Conservation (phyloP, 2,113 vertebrate genomes). For the Thamnaconus septentrionalis region DNA sequence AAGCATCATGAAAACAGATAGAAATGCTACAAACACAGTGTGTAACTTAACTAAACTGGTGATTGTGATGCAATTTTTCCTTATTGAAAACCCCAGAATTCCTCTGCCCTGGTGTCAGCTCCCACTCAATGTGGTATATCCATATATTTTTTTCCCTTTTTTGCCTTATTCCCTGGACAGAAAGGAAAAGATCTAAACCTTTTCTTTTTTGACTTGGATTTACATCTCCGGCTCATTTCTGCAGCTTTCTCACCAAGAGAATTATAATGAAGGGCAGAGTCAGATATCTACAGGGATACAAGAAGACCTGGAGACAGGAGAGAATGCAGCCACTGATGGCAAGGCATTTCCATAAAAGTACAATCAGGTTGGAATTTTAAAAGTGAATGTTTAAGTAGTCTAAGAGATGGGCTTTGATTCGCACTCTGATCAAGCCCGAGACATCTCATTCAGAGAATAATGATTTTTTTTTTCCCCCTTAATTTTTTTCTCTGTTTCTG, state of each 20-base stretch:
- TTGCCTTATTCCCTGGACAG: conserved; percentile 67
- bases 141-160: conserved; percentile 34
- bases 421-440: conserved; percentile 95
- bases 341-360: conserved; percentile 99
- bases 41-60: background rate
- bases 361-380: conserved; percentile 99
- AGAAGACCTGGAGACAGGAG: conserved; percentile 94
- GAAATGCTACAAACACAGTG: background rate
- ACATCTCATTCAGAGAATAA: conserved; percentile 98
- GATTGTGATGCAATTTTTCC: conserved; percentile 35
- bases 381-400: conserved; percentile 99
- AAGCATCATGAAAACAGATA: background rate
- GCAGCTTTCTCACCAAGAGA: conserved; percentile 92
- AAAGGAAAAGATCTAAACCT: conserved; percentile 86
- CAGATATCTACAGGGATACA: conserved; percentile 92
- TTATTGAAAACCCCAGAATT: conserved; percentile 58
- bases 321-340: conserved; percentile 95
- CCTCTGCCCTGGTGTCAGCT: conserved; percentile 62
- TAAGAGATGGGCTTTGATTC: conserved; percentile 99
- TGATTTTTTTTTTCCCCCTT: conserved; percentile 80
- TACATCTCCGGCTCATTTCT: conserved; percentile 96
- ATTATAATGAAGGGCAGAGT: conserved; percentile 96
- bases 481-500: conserved; percentile 73
- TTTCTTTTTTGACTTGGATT: conserved; percentile 89
- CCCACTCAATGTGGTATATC: conserved; percentile 58